Evolutionary conservation across 2,113 vertebrate species (phyloP).

Genomic region (Bubo scandiacus): DNA sequence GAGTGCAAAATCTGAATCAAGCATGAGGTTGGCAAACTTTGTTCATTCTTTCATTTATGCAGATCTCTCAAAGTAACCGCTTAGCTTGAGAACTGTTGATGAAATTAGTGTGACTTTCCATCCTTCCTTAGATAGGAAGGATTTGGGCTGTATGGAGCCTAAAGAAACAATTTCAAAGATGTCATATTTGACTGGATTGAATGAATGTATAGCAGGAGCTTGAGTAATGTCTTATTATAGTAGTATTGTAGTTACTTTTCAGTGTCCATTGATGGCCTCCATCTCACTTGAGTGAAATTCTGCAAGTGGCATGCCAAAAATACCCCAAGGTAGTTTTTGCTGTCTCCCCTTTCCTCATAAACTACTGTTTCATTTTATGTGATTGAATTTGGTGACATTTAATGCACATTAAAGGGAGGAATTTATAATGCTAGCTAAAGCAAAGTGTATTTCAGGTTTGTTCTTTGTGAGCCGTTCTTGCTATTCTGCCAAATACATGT

Average conservation of each 20-base stretch:
- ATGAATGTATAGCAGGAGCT: neutral
- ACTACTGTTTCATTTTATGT: neutral
- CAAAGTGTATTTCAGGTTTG: neutral
- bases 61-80: neutral
- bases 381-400: neutral
- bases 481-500: neutral
- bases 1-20: constrained; percentile 26
- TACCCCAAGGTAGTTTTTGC: neutral
- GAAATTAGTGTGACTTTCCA: neutral
- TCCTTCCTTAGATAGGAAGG: neutral
- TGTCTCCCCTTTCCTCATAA: neutral
- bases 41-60: neutral
- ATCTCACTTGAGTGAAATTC: neutral
- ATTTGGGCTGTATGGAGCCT: neutral
- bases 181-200: neutral
- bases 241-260: neutral
- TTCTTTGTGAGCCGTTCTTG: neutral
- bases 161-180: neutral
- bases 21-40: constrained; percentile 28
- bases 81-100: neutral
- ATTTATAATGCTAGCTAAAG: neutral
- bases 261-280: neutral
- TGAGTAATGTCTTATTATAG: neutral
- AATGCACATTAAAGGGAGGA: neutral
- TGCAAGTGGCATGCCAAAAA: neutral